A percentile compares a stretch with the other conserved stretches of the same genome.
Evolutionary conservation across 2,113 vertebrate species (phyloP).

Genomic region (Zosterops japonicus): DNA sequence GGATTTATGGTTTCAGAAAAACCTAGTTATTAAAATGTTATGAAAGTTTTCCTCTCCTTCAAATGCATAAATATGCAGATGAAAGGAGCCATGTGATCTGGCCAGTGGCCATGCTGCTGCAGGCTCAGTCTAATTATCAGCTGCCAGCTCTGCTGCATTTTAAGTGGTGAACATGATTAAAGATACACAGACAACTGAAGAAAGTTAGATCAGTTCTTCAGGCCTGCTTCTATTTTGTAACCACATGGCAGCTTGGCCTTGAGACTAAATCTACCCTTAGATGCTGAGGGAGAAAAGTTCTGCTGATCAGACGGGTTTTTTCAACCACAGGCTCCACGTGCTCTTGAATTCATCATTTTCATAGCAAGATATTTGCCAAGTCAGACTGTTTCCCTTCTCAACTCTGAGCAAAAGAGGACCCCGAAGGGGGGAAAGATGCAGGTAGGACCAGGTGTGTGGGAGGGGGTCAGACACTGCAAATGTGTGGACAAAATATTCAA

Average conservation of each 20-base stretch:
- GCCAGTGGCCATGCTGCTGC: constrained; percentile 59
- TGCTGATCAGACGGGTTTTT: constrained; percentile 39
- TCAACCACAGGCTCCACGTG: constrained; percentile 11
- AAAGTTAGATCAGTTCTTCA: constrained; percentile 47
- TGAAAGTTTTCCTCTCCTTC: constrained; percentile 65
- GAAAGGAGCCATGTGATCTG: constrained; percentile 64
- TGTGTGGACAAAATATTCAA: accelerated
- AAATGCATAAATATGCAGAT: constrained; percentile 69
- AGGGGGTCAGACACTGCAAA: background rate
- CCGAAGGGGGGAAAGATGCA: background rate
- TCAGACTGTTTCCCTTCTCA: background rate
- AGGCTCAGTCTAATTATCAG: constrained; percentile 66
- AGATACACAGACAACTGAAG: constrained; percentile 54
- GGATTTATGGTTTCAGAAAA: constrained; percentile 63
- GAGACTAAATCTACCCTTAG: constrained; percentile 45
- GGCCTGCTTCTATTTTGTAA: constrained; percentile 57
- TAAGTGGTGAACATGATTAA: constrained; percentile 68
- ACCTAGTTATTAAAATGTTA: constrained; percentile 63
- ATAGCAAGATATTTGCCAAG: background rate
- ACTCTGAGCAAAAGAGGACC: background rate
- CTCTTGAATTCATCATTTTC: constrained; percentile 11
- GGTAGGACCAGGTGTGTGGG: background rate
- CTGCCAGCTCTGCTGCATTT: constrained; percentile 61
- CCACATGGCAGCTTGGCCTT: constrained; percentile 52
- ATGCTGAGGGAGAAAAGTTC: constrained; percentile 16